These are phyloP conservation scores for Nesoenas mayeri DNA, from an alignment of 2,113 vertebrate genomes.

Conservation along the genomic window DNA sequence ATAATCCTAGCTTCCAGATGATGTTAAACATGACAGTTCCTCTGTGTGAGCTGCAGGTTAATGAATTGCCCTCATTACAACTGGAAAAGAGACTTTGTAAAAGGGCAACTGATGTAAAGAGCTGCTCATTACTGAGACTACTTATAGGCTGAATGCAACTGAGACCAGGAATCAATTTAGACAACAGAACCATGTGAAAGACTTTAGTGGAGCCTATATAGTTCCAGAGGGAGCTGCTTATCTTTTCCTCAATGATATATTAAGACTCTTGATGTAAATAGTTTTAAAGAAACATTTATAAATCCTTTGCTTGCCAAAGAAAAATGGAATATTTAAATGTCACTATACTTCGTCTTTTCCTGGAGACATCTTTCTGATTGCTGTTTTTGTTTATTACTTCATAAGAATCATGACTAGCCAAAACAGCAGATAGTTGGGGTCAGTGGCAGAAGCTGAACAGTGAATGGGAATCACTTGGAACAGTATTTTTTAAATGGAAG, in stretches of 20 bases:
- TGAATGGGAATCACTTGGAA: not conserved
- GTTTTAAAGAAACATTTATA: not conserved
- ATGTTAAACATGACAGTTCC: not conserved
- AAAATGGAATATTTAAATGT: not conserved
- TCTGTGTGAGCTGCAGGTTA: not conserved
- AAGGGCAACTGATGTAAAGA: not conserved
- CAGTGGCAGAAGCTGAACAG: not conserved
- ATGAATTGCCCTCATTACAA: not conserved
- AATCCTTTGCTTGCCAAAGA: not conserved
- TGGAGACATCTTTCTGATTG: not conserved
- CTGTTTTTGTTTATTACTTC: not conserved
- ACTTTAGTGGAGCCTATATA: not conserved
- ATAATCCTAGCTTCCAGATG: too few relatives aligned
- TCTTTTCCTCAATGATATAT: not conserved
- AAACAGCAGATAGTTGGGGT: not conserved
- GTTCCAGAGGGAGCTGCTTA: not conserved
- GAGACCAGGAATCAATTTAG: conserved; percentile 10
- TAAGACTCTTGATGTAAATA: not conserved
- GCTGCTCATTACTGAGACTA: not conserved
- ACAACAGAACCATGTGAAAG: not conserved
- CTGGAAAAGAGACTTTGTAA: not conserved
- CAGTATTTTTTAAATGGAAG: not conserved
- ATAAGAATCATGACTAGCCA: not conserved
- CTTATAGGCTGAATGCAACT: not conserved
- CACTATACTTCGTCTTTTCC: not conserved